Evolutionary conservation across 2,797 vertebrate species (phyloP), one percentile per base, ranked within the genome.

Genomic region (Streptopelia turtur): DNA sequence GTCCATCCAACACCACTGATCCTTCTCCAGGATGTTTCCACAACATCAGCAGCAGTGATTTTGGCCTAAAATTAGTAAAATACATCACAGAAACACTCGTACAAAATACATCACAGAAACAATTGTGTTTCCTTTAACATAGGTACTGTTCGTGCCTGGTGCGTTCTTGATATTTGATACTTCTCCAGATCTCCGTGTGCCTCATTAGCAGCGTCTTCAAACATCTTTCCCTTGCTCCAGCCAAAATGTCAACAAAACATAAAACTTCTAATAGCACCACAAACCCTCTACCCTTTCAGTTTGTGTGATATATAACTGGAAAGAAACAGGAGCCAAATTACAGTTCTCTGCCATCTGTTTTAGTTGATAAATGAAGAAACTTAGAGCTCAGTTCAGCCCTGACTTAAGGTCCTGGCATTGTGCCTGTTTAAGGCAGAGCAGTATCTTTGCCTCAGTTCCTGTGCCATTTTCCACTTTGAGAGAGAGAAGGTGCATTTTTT

Each of bases 341-440:
- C 82, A 79, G 33, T 86, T 87, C 83, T 86, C 56, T 78, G 87
- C 89, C 94, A 90, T 95, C 89, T 95, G 90, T 90, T 94, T 78
- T 66, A 93, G 89, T 56, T 93, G 96, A 94, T 96, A 96, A 94
- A 89, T 94, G 89, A 82, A 93, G 89, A 87, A 93, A 72, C 89
- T 91, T 91, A 0, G 4, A 72, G 86, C 11, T 30, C 30, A 5
- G 71, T 82, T 94, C 91, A 92, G 76, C 70, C n/a, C 74, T 85
- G 87, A 65, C 77, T 95, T 87, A 22, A 83, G 89, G 66, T 83
- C 50, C 74, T 93, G 92, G 87, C 75, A 4, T 11, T 43, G 74
- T 90, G 90, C 87, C 95, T 61, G 0, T 30, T 93, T 13, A 39
- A 72, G 66, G 57, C 55, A n/a, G 61, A 86, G 55, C 65, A 39